These are phyloP conservation scores for Syrmaticus mikado DNA, from an alignment of 2,113 vertebrate species.

Conservation along the genomic window DNA sequence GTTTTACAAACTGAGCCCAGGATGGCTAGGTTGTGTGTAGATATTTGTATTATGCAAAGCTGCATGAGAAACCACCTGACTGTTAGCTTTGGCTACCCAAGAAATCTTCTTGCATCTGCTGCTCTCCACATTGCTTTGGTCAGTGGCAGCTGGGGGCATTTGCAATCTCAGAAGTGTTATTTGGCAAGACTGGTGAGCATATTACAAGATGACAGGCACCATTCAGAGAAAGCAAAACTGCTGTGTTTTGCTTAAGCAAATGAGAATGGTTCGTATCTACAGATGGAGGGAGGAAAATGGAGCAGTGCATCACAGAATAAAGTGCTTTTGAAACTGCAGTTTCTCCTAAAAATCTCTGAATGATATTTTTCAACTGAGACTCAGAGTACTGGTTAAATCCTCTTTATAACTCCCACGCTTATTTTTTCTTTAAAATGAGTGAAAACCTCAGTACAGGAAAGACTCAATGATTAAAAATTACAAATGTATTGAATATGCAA, in stretches of 20 bases:
- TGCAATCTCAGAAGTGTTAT: not conserved
- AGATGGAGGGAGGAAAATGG: not conserved
- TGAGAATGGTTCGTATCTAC: not conserved
- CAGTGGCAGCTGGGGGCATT: not conserved
- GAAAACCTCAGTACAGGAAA: conserved; percentile 32
- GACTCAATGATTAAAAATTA: conserved; percentile 51
- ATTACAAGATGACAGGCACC: not conserved
- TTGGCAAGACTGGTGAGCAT: not conserved
- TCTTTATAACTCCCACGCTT: not conserved
- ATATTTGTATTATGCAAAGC: not conserved
- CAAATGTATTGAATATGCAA: conserved; percentile 31
- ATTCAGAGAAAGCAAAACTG: not conserved
- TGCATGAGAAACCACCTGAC: not conserved
- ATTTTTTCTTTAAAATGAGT: conserved; percentile 14
- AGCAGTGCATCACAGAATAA: not conserved
- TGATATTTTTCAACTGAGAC: not conserved
- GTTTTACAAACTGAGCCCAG: not conserved
- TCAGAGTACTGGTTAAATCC: not conserved
- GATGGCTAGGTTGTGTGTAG: accelerated
- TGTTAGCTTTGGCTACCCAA: not conserved
- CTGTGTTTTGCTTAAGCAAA: not conserved
- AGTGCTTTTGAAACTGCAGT: conserved; percentile 36
- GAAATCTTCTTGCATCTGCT: not conserved
- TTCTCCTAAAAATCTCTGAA: conserved; percentile 7
- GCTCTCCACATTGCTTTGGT: not conserved